phyloP scores from a whole-genome alignment of 1,140 invertebrate species.

The Ceratitis capitata region DNA sequence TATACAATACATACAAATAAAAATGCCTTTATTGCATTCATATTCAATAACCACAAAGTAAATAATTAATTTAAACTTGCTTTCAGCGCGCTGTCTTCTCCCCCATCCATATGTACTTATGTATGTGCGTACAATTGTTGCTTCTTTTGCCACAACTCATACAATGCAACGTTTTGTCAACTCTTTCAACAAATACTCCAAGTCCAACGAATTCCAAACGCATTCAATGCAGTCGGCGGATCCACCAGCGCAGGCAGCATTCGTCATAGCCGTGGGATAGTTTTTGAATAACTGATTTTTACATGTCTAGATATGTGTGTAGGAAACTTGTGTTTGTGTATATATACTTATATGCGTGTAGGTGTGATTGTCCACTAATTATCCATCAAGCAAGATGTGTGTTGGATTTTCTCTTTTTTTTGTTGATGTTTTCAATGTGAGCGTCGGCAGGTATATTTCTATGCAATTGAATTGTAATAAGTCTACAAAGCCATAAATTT shows the following conservation, averaged over 20 bases:
- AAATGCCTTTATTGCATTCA: not conserved
- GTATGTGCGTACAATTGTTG: not conserved
- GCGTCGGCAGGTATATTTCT: too few species aligned
- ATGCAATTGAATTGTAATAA: too few species aligned
- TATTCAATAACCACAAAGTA: constrained; percentile 7
- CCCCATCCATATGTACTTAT: not conserved
- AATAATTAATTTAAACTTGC: constrained; percentile 14
- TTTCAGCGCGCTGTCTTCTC: not conserved
- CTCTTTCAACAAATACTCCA: not conserved
- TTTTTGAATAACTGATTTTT: not conserved
- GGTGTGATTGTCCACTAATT: constrained; percentile 7
- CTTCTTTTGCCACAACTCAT: not conserved
- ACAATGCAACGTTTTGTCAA: constrained; percentile 26
- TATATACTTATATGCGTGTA: not conserved
- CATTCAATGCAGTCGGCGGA: not conserved
- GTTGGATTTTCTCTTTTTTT: too few species aligned
- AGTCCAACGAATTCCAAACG: not conserved
- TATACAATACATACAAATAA: not conserved
- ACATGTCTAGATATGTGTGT: not conserved
- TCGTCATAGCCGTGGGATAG: not conserved
- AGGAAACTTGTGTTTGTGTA: not conserved
- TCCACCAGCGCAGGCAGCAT: not conserved
- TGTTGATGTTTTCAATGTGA: too few species aligned
- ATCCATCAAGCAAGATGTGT: not conserved
- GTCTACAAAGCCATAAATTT: too few species aligned